These are phyloP conservation scores for Galeopsomyia nigrocyanea DNA, from an alignment of 2,888 invertebrate species.

Conservation along the genomic window DNA sequence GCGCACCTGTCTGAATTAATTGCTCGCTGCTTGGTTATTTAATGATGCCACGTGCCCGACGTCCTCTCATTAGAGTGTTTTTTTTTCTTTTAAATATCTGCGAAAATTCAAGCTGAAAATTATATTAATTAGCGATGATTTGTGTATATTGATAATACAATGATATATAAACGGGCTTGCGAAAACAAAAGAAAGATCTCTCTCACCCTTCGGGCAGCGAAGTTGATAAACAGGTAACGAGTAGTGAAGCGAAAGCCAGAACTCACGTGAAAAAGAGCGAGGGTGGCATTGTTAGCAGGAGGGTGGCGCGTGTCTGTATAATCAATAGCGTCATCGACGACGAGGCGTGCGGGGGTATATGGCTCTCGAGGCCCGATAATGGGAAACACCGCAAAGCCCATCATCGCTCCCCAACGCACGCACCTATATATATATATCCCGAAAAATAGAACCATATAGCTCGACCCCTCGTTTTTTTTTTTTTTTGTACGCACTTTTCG, in stretches of 20 bases:
- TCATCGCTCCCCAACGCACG: conserved; percentile 41
- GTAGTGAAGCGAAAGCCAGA: too few relatives aligned
- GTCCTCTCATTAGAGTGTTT: too few relatives aligned
- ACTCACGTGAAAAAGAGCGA: too few relatives aligned
- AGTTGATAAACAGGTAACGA: too few relatives aligned
- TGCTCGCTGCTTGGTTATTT: conserved; percentile 36
- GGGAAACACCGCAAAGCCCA: conserved; percentile 56
- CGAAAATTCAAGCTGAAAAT: too few relatives aligned
- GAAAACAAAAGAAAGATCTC: neutral
- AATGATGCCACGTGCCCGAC: conserved; percentile 30
- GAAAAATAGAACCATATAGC: too few relatives aligned
- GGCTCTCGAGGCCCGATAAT: conserved; percentile 48
- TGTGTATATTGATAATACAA: too few relatives aligned
- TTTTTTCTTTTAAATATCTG: too few relatives aligned
- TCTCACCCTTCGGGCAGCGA: neutral
- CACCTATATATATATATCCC: neutral
- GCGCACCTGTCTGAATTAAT: conserved; percentile 43
- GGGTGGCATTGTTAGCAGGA: conserved; percentile 48
- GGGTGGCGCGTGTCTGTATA: conserved; percentile 56
- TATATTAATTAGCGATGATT: too few relatives aligned
- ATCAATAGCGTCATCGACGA: conserved; percentile 61
- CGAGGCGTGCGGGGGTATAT: conserved; percentile 52
- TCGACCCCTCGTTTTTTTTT: too few relatives aligned
- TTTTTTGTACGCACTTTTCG: too few relatives aligned
- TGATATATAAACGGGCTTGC: too few relatives aligned